Evolutionary conservation across 1,140 invertebrate species (phyloP).

Genomic region (Pantala flavescens): DNA sequence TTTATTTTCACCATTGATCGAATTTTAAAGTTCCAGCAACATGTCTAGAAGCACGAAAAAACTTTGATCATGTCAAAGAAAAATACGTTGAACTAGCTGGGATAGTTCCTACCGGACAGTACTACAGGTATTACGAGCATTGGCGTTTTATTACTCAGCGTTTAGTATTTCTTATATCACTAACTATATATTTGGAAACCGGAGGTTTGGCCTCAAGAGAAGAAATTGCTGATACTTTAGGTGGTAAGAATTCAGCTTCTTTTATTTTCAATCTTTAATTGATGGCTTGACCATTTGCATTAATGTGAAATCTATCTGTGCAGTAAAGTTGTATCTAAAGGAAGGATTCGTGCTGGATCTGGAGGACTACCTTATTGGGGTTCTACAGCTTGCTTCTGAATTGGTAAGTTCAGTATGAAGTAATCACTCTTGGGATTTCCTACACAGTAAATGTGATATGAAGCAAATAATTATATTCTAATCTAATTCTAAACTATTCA

Average conservation of each 20-base stretch:
- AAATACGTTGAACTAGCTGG: constrained; percentile 45
- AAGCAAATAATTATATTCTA: no score
- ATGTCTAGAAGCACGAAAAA: constrained; percentile 43
- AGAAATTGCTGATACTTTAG: constrained; percentile 66
- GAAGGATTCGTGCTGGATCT: constrained; percentile 79
- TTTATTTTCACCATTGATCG: constrained; percentile 7
- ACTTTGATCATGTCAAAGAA: constrained; percentile 44
- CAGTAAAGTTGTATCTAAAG: constrained; percentile 45
- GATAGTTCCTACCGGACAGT: constrained; percentile 53
- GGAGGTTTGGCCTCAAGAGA: constrained; percentile 60
- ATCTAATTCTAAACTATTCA: no score
- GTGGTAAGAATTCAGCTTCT: constrained; percentile 44
- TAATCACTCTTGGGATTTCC: constrained; percentile 5
- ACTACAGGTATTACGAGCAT: constrained; percentile 75
- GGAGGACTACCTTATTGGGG: constrained; percentile 79
- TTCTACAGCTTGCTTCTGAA: constrained; percentile 71
- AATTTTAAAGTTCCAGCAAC: constrained; percentile 38
- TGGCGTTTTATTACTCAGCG: constrained; percentile 75
- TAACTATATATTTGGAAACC: constrained; percentile 68
- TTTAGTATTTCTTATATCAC: constrained; percentile 61
- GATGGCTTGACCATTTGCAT: neutral
- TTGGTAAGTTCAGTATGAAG: constrained; percentile 48
- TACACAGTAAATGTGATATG: constrained; percentile 17
- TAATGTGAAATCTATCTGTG: constrained; percentile 20
- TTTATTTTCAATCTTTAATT: neutral